Conservation (phyloP, 2,888 invertebrate genomes). For the Congeria kusceri region DNA sequence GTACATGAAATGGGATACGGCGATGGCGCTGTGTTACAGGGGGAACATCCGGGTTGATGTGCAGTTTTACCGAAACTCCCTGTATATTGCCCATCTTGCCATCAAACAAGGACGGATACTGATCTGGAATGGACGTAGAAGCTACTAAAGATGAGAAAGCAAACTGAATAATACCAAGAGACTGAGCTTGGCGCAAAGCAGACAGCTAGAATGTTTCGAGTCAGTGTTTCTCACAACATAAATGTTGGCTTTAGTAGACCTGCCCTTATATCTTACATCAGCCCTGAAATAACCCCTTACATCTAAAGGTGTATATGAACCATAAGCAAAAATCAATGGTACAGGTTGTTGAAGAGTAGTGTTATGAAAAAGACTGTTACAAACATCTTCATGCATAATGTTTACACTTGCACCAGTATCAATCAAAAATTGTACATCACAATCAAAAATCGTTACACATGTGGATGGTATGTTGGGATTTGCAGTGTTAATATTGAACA, state of each 20-base stretch:
- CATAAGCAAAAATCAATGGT: no score
- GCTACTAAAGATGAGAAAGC: constrained; percentile 18
- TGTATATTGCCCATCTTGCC: constrained; percentile 53
- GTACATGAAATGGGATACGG: constrained; percentile 59
- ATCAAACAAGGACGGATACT: constrained; percentile 32
- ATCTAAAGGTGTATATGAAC: constrained; percentile 23
- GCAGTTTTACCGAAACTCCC: constrained; percentile 34
- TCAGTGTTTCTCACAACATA: constrained; percentile 27
- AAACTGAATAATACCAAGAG: constrained; percentile 31
- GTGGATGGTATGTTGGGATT: constrained; percentile 31
- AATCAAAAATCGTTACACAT: constrained; percentile 4
- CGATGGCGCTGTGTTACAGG: constrained; percentile 50
- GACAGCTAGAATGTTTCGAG: constrained; percentile 16
- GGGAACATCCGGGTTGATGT: constrained; percentile 45
- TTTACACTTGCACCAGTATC: constrained; percentile 47
- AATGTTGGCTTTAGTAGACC: constrained; percentile 9
- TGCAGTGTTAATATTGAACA: constrained; percentile 24
- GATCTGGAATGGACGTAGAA: constrained; percentile 22
- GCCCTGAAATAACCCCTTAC: constrained; percentile 23
- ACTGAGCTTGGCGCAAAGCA: constrained; percentile 27
- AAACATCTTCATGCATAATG: constrained; percentile 19
- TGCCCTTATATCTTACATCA: constrained; percentile 16
- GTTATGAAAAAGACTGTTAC: not conserved
- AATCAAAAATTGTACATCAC: constrained; percentile 29
- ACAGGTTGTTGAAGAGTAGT: not conserved